These are phyloP conservation scores for Chrysochloris asiatica DNA, from an alignment of 2,113 vertebrate species.

Conservation along the genomic window DNA sequence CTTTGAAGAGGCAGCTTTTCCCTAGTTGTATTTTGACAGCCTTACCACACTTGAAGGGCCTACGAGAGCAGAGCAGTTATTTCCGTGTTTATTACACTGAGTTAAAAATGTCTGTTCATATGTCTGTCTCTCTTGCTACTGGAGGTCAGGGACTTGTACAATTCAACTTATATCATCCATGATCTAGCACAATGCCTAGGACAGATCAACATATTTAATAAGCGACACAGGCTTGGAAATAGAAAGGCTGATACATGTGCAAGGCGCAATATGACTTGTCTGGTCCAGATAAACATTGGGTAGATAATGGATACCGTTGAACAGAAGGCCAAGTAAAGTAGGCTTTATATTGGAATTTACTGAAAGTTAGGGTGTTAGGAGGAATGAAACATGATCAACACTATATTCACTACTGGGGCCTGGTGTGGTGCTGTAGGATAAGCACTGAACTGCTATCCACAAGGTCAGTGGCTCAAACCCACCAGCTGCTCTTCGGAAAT, in stretches of 20 bases:
- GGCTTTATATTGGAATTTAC: conserved; percentile 16
- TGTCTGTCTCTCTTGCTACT: neutral
- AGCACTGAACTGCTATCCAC: no score
- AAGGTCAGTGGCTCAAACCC: no score
- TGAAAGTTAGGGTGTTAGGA: neutral
- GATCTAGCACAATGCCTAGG: neutral
- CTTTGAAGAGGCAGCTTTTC: no score
- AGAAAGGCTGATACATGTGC: neutral
- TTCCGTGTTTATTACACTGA: neutral
- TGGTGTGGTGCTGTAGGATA: no score
- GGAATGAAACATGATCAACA: neutral
- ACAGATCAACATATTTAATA: neutral
- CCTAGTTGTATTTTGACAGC: no score
- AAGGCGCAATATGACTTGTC: neutral
- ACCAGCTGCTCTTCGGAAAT: no score
- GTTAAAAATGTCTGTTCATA: neutral
- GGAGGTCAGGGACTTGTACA: neutral
- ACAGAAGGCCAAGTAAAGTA: neutral
- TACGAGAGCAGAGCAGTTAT: neutral
- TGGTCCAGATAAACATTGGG: neutral
- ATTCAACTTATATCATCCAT: neutral
- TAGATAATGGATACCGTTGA: neutral
- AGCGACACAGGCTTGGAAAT: neutral
- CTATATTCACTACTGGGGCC: neutral
- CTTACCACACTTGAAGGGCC: no score